A percentile compares a stretch with the other conserved stretches of the same genome.
These are phyloP conservation scores for Protomyctophum bolini DNA, from an alignment of 2,113 vertebrate species.

Conservation along the genomic window DNA sequence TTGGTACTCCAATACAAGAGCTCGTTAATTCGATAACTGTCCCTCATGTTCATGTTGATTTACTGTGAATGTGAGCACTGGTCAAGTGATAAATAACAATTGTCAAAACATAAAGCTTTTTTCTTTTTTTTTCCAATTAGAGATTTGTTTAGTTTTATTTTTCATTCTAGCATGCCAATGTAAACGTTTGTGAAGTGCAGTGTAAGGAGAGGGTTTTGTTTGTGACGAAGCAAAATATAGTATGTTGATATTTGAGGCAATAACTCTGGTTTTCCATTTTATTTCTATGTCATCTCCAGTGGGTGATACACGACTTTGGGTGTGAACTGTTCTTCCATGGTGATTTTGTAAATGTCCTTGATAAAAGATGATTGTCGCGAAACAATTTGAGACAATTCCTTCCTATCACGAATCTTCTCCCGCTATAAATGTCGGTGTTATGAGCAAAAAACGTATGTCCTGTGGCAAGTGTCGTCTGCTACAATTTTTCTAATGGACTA, in stretches of 20 bases:
- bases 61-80: slow-evolving; percentile 46
- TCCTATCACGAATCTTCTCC: slow-evolving; percentile 11
- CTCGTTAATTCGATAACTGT: slow-evolving; percentile 45
- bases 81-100: slow-evolving; percentile 11
- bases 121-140: background rate
- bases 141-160: slow-evolving; percentile 3
- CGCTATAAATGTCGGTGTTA: slow-evolving; percentile 25
- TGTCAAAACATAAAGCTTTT: slow-evolving; percentile 34
- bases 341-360: slow-evolving; percentile 35
- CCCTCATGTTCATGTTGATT: slow-evolving; percentile 29
- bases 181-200: slow-evolving; percentile 61
- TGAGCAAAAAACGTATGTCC: slow-evolving; percentile 1
- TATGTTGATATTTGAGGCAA: slow-evolving; percentile 77
- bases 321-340: slow-evolving; percentile 64
- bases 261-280: slow-evolving; percentile 70
- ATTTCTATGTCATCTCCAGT: slow-evolving; percentile 32
- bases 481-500: slow-evolving; percentile 12
- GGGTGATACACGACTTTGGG: slow-evolving; percentile 33
- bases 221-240: slow-evolving; percentile 53
- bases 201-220: slow-evolving; percentile 48
- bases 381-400: slow-evolving; percentile 18
- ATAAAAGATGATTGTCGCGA: slow-evolving; percentile 30
- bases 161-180: slow-evolving; percentile 67
- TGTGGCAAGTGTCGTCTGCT: slow-evolving; percentile 11
- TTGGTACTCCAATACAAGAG: slow-evolving; percentile 54